phyloP scores from a whole-genome alignment of 2,113 vertebrate species.

The Ameiurus melas region DNA sequence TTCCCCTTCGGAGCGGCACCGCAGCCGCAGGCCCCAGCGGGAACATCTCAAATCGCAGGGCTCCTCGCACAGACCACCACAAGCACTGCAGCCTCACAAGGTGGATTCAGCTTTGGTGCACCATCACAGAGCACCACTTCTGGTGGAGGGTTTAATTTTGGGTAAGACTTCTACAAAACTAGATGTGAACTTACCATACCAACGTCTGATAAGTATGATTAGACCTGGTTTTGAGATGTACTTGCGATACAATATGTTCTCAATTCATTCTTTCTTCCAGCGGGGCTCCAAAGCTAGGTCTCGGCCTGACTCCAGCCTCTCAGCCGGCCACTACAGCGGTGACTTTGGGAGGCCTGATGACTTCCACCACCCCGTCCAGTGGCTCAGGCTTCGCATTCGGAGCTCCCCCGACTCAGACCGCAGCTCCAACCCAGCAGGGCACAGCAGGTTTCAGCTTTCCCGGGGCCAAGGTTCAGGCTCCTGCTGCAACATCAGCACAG shows the following conservation, averaged over 20 bases:
- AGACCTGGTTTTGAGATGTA: not conserved
- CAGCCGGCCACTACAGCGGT: slow-evolving; percentile 72
- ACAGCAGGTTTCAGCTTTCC: slow-evolving; percentile 72
- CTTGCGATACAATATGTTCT: not conserved
- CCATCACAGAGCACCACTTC: slow-evolving; percentile 62
- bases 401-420: slow-evolving; percentile 56
- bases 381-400: slow-evolving; percentile 67
- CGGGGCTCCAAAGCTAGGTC: slow-evolving; percentile 67
- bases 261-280: slow-evolving; percentile 41
- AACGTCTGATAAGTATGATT: not conserved
- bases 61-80: slow-evolving; percentile 70
- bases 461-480: slow-evolving; percentile 65
- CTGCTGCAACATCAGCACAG: slow-evolving; percentile 55
- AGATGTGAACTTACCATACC: not conserved
- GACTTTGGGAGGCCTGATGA: slow-evolving; percentile 65
- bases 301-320: slow-evolving; percentile 58
- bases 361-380: slow-evolving; percentile 59
- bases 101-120: slow-evolving; percentile 79
- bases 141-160: slow-evolving; percentile 73
- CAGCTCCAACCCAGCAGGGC: slow-evolving; percentile 6
- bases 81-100: slow-evolving; percentile 54
- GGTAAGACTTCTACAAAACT: slow-evolving; percentile 58
- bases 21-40: slow-evolving; percentile 53
- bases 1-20: slow-evolving; percentile 72
- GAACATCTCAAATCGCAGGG: slow-evolving; percentile 60